phyloP scores from a whole-genome alignment of 2,113 vertebrate species.

The Phainopepla nitens region DNA sequence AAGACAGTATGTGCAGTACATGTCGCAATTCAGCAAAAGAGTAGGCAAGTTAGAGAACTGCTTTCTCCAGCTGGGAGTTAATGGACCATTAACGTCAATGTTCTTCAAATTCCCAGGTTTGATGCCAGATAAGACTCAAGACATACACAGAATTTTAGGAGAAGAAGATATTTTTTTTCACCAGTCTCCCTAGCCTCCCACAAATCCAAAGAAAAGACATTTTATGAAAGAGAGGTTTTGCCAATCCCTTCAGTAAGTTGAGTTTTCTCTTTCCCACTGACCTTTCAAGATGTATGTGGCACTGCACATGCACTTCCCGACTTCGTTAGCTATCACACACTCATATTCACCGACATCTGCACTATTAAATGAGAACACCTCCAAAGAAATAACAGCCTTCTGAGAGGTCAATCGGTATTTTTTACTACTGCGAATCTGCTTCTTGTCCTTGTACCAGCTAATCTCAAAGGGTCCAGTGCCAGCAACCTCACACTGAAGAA shows the following conservation, averaged over 20 bases:
- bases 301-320: constrained; percentile 87
- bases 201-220: neutral
- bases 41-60: neutral
- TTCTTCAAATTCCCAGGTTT: neutral
- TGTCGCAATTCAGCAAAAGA: neutral
- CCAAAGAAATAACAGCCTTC: constrained; percentile 83
- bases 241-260: neutral
- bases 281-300: constrained; percentile 91
- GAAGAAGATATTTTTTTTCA: neutral
- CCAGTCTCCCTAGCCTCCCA: neutral
- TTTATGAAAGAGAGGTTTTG: neutral
- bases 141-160: constrained; percentile 1
- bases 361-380: constrained; percentile 91
- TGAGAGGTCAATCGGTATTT: constrained; percentile 86
- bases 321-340: constrained; percentile 91
- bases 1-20: neutral
- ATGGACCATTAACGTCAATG: neutral
- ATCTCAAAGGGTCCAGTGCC: constrained; percentile 95
- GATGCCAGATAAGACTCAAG: neutral
- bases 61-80: neutral
- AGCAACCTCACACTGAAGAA: constrained; percentile 88
- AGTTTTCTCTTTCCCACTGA: constrained; percentile 71
- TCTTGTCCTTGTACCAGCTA: constrained; percentile 95
- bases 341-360: constrained; percentile 95
- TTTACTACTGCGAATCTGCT: constrained; percentile 84